Evolutionary conservation across 2,888 invertebrate genomes (phyloP), one percentile per base, ranked within the genome.

Genomic region (Yponomeuta plumbellus): DNA sequence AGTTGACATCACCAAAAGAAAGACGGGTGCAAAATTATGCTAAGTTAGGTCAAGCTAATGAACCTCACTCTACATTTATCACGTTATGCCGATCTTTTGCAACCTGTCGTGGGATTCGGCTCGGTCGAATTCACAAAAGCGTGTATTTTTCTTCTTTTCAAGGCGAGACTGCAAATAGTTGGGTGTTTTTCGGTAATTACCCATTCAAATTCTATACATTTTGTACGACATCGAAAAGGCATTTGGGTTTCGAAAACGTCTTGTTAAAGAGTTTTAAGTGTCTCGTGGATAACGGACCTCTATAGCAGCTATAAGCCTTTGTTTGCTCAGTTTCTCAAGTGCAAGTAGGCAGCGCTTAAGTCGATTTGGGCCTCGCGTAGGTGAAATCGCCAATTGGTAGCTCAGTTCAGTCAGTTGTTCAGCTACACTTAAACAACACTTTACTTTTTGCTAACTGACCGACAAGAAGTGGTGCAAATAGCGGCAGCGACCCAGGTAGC

Each of bases 211-310:
- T 20, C 39, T 39, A 26, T 62, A 20, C 20, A 5, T 52, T 17
- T 20, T n/a, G 20, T 26, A 34, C 20, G 34, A 62, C 62, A 20
- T 62, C 39, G 62, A 62, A 62, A 62, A 17, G 20, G 34, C 62
- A 62, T 62, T 62, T 26, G 62, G 39, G 26, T 17, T 34, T 34
- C 17, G 34, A 39, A 52, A 13, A 13, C 20, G 39, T 39, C 39
- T 34, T 62, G 26, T 62, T 34, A 39, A 62, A 39, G 20, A 11
- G 6, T 34, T 62, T 62, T 13, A 26, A 34, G 20, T 39, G 39
- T 8, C 23, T 17, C 13, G 44, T 52, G 44, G 13, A 8, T 52
- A 34, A 34, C 34, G 34, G 8, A 34, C 34, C 34, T 6, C 34
- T 4, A 13, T 3, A 44, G 44, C 5, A 17, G 44, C 17, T 52